A percentile compares a stretch with the other conserved stretches of the same genome.
Conservation (phyloP, 2,113 vertebrate species). For the Amia ocellicauda region DNA sequence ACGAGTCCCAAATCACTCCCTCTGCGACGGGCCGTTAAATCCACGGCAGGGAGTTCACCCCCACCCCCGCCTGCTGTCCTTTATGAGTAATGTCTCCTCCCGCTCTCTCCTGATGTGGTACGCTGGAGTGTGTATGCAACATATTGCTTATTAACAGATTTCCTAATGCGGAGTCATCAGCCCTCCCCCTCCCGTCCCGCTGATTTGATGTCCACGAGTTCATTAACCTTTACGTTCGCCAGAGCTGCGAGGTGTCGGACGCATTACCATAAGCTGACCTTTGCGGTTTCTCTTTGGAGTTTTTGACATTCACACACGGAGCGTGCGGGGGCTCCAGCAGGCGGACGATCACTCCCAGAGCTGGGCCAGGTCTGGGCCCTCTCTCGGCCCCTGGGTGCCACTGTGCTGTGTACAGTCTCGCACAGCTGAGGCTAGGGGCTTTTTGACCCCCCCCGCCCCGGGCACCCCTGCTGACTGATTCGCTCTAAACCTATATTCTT, state of each 20-base stretch:
- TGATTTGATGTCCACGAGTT: slow-evolving; percentile 20
- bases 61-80: too few relatives aligned
- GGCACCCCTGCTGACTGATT: slow-evolving; percentile 4
- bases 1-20: too few relatives aligned
- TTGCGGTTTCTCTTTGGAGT: slow-evolving; percentile 52
- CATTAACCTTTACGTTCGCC: slow-evolving; percentile 7
- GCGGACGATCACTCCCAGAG: slow-evolving; percentile 13
- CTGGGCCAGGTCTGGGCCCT: slow-evolving; percentile 19
- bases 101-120: background rate
- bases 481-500: background rate
- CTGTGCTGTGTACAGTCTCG: background rate
- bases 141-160: slow-evolving; percentile 2
- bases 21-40: too few relatives aligned
- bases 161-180: background rate
- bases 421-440: background rate
- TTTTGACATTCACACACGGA: slow-evolving; percentile 60
- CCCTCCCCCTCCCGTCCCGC: slow-evolving; percentile 36
- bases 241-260: slow-evolving; percentile 45
- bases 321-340: slow-evolving; percentile 34
- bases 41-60: too few relatives aligned
- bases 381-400: slow-evolving; percentile 33
- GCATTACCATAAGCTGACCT: slow-evolving; percentile 68
- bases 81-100: too few relatives aligned
- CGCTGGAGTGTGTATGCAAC: too few relatives aligned
- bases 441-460: slow-evolving; percentile 33